Percentiles rank a stretch among this genome's conserved stretches.
Conservation (phyloP, 2,888 invertebrate genomes). For the Epinotia bilunana region DNA sequence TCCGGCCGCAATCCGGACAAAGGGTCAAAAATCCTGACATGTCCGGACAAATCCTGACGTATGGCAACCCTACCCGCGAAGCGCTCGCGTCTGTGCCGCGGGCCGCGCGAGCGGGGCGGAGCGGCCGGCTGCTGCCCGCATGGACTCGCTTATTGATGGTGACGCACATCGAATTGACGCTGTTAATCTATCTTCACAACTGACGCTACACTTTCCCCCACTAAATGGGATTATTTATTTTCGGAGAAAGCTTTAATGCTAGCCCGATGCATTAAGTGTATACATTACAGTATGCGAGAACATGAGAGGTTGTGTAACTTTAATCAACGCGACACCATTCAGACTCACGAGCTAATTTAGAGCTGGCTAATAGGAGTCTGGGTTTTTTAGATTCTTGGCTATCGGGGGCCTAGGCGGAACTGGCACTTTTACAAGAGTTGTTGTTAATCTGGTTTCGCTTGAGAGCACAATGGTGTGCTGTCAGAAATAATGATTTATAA, state of each 20-base stretch:
- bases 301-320: constrained; percentile 35
- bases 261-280: constrained; percentile 33
- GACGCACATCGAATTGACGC: constrained; percentile 34
- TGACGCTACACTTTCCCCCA: constrained; percentile 41
- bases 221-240: constrained; percentile 38
- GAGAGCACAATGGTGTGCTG: constrained; percentile 11
- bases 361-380: constrained; percentile 24
- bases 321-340: constrained; percentile 28
- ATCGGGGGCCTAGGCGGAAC: constrained; percentile 20
- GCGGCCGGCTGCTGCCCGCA: constrained; percentile 35
- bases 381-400: constrained; percentile 19
- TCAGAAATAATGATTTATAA: constrained; percentile 20
- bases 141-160: constrained; percentile 30
- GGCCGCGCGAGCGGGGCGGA: neutral
- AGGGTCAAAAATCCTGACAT: too few species aligned
- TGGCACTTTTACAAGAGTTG: constrained; percentile 23
- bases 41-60: too few species aligned
- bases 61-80: too few species aligned
- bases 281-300: constrained; percentile 25
- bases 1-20: too few species aligned
- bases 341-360: constrained; percentile 20
- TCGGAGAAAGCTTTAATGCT: constrained; percentile 41
- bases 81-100: too few species aligned
- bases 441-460: constrained; percentile 10
- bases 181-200: constrained; percentile 40